Conservation (phyloP, 2,797 vertebrate genomes). For the Acanthurus leucopareius region DNA sequence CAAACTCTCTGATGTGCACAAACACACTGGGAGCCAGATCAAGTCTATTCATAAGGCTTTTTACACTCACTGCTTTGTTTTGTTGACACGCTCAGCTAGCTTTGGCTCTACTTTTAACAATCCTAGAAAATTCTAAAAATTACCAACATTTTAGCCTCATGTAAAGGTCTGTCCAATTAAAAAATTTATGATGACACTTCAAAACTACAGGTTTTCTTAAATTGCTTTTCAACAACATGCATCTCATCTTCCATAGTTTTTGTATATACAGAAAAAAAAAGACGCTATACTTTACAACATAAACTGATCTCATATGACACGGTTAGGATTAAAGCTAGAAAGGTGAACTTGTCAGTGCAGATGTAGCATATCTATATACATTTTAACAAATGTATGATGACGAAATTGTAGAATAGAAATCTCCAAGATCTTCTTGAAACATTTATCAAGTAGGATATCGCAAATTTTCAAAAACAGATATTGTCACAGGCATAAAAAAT, state of each 20-base stretch:
- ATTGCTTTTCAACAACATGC: not conserved
- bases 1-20: slow-evolving; percentile 19
- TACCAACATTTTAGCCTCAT: not conserved
- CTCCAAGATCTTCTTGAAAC: not conserved
- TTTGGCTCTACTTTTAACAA: slow-evolving; percentile 5
- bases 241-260: not conserved
- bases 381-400: not conserved
- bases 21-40: slow-evolving; percentile 30
- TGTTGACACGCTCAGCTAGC: slow-evolving; percentile 24
- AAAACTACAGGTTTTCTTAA: not conserved
- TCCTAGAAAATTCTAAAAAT: not conserved
- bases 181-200: not conserved
- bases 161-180: not conserved
- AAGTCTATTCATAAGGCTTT: slow-evolving; percentile 22
- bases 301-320: not conserved
- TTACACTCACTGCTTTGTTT: slow-evolving; percentile 27
- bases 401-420: not conserved
- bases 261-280: not conserved
- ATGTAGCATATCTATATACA: not conserved
- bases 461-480: too few relatives aligned
- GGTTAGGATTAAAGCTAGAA: not conserved
- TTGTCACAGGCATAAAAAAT: too few relatives aligned
- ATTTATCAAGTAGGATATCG: not conserved
- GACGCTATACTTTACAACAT: not conserved
- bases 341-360: not conserved